These are phyloP conservation scores for Euschistus heros DNA, from an alignment of 1,140 invertebrate genomes.

Conservation along the genomic window DNA sequence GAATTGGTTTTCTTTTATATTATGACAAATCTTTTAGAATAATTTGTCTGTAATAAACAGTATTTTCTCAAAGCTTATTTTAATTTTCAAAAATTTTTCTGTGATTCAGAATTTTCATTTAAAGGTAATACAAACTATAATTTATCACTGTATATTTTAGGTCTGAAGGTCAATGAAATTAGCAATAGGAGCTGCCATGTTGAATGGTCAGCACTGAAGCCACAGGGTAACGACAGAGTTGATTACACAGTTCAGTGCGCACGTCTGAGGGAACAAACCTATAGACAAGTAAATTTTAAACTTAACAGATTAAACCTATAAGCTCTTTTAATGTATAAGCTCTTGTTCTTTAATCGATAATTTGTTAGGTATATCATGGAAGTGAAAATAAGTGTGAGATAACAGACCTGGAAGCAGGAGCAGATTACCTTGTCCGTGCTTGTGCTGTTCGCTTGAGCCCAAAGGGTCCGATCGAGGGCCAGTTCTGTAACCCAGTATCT, in stretches of 20 bases:
- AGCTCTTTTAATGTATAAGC: not conserved
- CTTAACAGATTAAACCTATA: not conserved
- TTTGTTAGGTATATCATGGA: slow-evolving; percentile 56
- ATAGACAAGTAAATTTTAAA: slow-evolving; percentile 41
- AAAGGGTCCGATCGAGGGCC: slow-evolving; percentile 44
- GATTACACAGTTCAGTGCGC: slow-evolving; percentile 54
- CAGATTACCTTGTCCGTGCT: slow-evolving; percentile 60
- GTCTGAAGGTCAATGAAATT: slow-evolving; percentile 45
- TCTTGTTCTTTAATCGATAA: not conserved
- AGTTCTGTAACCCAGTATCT: slow-evolving; percentile 49
- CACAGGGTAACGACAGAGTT: slow-evolving; percentile 46
- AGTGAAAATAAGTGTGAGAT: slow-evolving; percentile 50
- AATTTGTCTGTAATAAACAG: too few species aligned
- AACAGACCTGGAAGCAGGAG: slow-evolving; percentile 53
- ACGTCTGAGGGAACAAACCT: slow-evolving; percentile 47
- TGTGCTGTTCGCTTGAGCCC: slow-evolving; percentile 53
- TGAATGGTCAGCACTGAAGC: slow-evolving; percentile 43
- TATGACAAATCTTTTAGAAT: too few species aligned
- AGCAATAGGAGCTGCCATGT: slow-evolving; percentile 38
- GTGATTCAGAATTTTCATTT: too few species aligned
- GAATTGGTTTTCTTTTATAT: too few species aligned
- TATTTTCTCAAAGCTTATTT: too few species aligned
- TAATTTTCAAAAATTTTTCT: too few species aligned
- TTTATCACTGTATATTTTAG: slow-evolving; percentile 30
- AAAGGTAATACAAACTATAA: too few species aligned